Conservation (phyloP, 2,888 invertebrate species). For the Toxonevra muliebris region DNA sequence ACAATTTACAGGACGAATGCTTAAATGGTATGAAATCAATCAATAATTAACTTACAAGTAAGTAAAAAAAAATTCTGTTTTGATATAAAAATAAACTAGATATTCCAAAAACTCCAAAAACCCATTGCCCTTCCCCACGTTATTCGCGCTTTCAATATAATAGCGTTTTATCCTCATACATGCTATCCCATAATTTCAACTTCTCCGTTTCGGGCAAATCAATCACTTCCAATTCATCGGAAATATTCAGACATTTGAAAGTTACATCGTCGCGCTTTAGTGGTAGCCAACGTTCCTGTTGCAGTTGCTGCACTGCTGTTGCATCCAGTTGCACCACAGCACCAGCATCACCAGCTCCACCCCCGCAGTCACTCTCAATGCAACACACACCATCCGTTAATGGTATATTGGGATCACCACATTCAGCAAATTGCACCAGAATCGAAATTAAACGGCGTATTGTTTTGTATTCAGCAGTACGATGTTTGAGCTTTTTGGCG, state of each 20-base stretch:
- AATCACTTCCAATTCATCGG: constrained; percentile 60
- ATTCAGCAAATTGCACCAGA: constrained; percentile 58
- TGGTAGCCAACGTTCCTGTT: constrained; percentile 49
- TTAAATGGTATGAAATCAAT: constrained; percentile 1
- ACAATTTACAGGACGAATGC: constrained; percentile 9
- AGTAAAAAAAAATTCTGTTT: too few species aligned
- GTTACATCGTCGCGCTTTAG: constrained; percentile 47
- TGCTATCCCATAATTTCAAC: constrained; percentile 59
- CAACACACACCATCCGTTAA: constrained; percentile 33
- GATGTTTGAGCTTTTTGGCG: constrained; percentile 55
- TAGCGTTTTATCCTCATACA: constrained; percentile 53
- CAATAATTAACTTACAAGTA: not conserved
- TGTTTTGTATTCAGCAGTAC: constrained; percentile 60
- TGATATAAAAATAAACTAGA: not conserved
- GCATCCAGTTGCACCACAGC: constrained; percentile 17
- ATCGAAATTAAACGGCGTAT: constrained; percentile 60
- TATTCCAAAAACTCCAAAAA: not conserved
- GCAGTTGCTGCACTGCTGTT: constrained; percentile 2
- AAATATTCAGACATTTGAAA: constrained; percentile 63
- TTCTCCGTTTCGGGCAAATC: constrained; percentile 62
- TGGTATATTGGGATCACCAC: constrained; percentile 59
- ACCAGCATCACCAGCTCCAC: constrained; percentile 9
- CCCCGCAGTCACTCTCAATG: constrained; percentile 8
- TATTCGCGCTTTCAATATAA: constrained; percentile 43
- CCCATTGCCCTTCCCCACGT: not conserved